Evolutionary conservation across 1,140 invertebrate genomes (phyloP).

Genomic region (Tetranychus urticae): DNA sequence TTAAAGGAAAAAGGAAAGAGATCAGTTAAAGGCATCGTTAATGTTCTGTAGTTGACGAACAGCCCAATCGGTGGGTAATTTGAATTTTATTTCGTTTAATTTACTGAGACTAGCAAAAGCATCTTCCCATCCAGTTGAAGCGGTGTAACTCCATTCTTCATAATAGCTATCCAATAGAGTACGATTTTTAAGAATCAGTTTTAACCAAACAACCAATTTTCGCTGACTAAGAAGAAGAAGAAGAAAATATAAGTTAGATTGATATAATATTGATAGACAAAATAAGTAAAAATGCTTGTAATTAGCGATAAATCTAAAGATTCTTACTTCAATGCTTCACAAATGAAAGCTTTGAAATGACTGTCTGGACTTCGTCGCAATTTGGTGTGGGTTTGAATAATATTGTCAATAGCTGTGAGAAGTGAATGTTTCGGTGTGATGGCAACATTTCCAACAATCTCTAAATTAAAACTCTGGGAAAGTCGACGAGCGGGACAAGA

Average conservation of each 20-base stretch:
- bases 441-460: slow-evolving; percentile 59
- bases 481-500: slow-evolving; percentile 79
- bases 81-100: slow-evolving; percentile 60
- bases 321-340: slow-evolving; percentile 74
- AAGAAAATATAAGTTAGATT: background rate
- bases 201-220: slow-evolving; percentile 74
- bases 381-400: slow-evolving; percentile 63
- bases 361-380: slow-evolving; percentile 85
- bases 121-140: slow-evolving; percentile 90
- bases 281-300: background rate
- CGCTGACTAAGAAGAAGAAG: slow-evolving; percentile 36
- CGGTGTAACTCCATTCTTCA: slow-evolving; percentile 78
- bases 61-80: slow-evolving; percentile 80
- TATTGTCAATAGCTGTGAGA: slow-evolving; percentile 69
- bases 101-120: slow-evolving; percentile 66
- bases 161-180: slow-evolving; percentile 71
- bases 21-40: slow-evolving; percentile 57
- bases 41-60: slow-evolving; percentile 90
- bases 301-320: slow-evolving; percentile 2
- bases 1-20: background rate
- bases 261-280: background rate
- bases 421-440: slow-evolving; percentile 77
- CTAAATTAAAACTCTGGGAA: slow-evolving; percentile 92
- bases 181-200: slow-evolving; percentile 68
- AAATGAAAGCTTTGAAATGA: slow-evolving; percentile 95